These are phyloP conservation scores for Calephelis perditalis DNA, from an alignment of 2,888 invertebrate species.

Conservation along the genomic window DNA sequence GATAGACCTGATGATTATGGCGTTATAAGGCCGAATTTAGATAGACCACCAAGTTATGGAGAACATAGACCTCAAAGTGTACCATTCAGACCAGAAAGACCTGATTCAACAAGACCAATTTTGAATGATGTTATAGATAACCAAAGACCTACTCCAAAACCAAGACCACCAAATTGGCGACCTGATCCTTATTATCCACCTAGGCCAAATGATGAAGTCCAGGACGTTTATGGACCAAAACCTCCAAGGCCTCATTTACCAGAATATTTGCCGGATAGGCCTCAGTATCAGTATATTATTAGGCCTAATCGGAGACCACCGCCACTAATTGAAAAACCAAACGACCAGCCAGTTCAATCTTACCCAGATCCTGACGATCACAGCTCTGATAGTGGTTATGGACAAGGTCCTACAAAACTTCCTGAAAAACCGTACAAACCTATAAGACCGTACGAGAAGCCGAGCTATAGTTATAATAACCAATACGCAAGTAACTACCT, in stretches of 20 bases:
- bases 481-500: conserved; percentile 57
- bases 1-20: conserved; percentile 58
- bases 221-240: conserved; percentile 41
- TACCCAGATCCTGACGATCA: conserved; percentile 35
- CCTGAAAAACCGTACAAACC: conserved; percentile 42
- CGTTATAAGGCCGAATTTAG: conserved; percentile 48
- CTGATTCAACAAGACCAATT: conserved; percentile 38
- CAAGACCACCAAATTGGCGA: conserved; percentile 37
- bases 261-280: conserved; percentile 43
- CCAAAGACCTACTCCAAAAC: conserved; percentile 50
- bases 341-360: conserved; percentile 34
- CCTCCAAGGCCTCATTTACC: conserved; percentile 35
- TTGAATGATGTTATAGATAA: conserved; percentile 53
- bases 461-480: conserved; percentile 45
- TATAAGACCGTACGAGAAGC: conserved; percentile 38
- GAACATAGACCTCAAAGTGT: conserved; percentile 52
- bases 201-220: conserved; percentile 37
- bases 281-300: conserved; percentile 53
- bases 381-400: conserved; percentile 16
- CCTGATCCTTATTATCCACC: conserved; percentile 43
- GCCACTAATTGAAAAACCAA: conserved; percentile 34
- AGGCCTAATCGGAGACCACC: conserved; percentile 56
- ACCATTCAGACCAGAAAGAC: conserved; percentile 44
- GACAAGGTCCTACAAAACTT: conserved; percentile 36
- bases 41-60: conserved; percentile 45